These are phyloP conservation scores for Euzetes globulus DNA, from an alignment of 2,888 invertebrate species.

Conservation along the genomic window DNA sequence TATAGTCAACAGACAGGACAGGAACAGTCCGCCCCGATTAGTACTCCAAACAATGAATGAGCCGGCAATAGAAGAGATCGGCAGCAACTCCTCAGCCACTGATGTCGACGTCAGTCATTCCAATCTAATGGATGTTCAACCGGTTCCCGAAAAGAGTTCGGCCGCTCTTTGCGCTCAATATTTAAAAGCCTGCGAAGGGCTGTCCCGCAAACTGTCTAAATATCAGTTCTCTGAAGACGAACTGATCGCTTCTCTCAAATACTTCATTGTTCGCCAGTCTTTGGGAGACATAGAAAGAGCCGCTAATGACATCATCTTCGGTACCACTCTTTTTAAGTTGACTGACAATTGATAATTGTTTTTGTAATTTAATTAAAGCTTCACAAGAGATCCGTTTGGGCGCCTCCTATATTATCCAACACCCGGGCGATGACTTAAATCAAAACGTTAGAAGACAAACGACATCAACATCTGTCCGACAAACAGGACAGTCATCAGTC, in stretches of 20 bases:
- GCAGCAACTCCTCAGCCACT: not conserved
- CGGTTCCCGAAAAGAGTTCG: not conserved
- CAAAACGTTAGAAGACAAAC: too few species aligned
- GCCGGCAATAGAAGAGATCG: too few species aligned
- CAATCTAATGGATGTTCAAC: not conserved
- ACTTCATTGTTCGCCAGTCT: not conserved
- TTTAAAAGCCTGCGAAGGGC: not conserved
- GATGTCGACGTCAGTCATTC: not conserved
- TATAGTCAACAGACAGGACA: too few species aligned
- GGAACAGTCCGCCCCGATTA: too few species aligned
- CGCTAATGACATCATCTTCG: not conserved
- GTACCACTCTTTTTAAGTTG: not conserved
- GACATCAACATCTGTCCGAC: not conserved
- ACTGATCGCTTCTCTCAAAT: conserved; percentile 6
- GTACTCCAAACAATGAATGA: too few species aligned
- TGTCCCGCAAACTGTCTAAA: conserved; percentile 5
- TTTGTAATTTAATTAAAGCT: not conserved
- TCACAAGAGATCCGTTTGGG: conserved; percentile 9
- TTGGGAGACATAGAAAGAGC: conserved; percentile 8
- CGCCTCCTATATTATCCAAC: not conserved
- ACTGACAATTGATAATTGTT: not conserved
- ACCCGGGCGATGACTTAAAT: not conserved
- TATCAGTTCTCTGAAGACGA: not conserved
- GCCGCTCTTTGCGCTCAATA: conserved; percentile 17
- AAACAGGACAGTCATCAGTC: not conserved